phyloP scores from a whole-genome alignment of 2,797 vertebrate species.

The Sylvia borin region DNA sequence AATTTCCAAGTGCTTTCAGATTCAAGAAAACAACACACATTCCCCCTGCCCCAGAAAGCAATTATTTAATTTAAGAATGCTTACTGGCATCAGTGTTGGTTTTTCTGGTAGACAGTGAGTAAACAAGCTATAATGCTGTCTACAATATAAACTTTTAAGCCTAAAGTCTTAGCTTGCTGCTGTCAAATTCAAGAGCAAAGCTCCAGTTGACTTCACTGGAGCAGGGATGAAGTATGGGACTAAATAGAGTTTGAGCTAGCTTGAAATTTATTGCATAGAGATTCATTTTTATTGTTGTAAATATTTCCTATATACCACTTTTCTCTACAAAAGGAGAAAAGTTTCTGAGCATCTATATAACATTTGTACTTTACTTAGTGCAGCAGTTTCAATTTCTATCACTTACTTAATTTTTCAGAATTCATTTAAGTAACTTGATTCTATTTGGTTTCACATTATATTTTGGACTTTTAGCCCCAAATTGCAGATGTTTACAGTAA shows the following conservation, averaged over 20 bases:
- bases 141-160: background rate
- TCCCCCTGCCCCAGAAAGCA: background rate
- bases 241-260: background rate
- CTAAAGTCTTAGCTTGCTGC: background rate
- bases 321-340: background rate
- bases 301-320: background rate
- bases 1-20: background rate
- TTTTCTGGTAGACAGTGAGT: background rate
- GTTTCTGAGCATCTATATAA: background rate
- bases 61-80: background rate
- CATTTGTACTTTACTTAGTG: background rate
- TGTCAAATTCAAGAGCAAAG: conserved; percentile 27
- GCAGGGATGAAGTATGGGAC: background rate
- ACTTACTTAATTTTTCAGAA: background rate
- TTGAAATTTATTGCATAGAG: background rate
- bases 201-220: background rate
- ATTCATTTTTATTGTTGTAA: background rate
- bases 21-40: background rate
- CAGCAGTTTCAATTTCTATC: background rate
- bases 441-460: background rate
- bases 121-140: background rate
- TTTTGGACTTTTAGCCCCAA: background rate
- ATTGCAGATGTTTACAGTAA: background rate
- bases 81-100: background rate
- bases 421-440: background rate